These are phyloP conservation scores for Amphimedon queenslandica DNA, from an alignment of 37 sponge, comb jelly and placozoan genomes.

Conservation along the genomic window DNA sequence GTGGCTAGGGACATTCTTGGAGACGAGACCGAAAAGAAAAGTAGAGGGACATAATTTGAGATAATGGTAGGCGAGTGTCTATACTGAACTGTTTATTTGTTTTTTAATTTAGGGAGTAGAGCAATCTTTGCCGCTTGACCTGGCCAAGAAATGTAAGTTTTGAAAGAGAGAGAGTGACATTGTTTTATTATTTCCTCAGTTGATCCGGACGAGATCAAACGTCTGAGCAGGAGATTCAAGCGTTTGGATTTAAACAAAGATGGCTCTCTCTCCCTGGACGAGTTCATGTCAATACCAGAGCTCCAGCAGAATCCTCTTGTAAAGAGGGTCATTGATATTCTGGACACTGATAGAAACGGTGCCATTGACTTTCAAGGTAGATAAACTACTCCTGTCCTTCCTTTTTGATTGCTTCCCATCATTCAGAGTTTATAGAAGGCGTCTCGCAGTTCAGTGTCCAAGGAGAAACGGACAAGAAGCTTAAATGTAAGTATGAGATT, in stretches of 20 bases:
- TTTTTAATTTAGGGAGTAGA: constrained; percentile 75
- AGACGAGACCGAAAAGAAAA: no score
- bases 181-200: constrained; percentile 56
- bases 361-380: constrained; percentile 95
- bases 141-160: constrained; percentile 54
- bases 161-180: no score
- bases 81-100: no score
- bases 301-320: constrained; percentile 99
- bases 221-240: constrained; percentile 92
- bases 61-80: no score
- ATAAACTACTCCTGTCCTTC: neutral
- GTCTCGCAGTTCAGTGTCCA: constrained; percentile 94
- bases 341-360: constrained; percentile 97
- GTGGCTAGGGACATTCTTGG: no score
- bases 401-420: neutral
- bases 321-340: constrained; percentile 91
- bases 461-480: constrained; percentile 88
- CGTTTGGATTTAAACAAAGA: constrained; percentile 91
- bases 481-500: constrained; percentile 70
- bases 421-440: constrained; percentile 93
- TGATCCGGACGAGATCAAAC: constrained; percentile 83
- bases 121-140: constrained; percentile 56
- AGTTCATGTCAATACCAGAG: constrained; percentile 95
- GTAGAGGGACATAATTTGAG: no score
- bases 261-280: constrained; percentile 91